phyloP scores from a whole-genome alignment of 2,113 vertebrate species.

The Sturnira hondurensis region DNA sequence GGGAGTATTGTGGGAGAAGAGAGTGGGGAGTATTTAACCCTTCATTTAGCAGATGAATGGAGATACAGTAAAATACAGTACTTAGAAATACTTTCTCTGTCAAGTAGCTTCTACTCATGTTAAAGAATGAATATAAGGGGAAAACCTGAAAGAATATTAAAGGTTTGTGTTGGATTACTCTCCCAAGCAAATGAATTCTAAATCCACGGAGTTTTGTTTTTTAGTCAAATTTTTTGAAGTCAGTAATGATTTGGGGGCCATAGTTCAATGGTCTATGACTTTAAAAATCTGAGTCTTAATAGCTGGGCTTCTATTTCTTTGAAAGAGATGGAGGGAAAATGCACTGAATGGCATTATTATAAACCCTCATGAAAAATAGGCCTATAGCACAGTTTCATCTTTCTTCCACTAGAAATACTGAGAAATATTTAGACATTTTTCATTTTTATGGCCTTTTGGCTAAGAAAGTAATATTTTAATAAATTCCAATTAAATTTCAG shows the following conservation, averaged over 20 bases:
- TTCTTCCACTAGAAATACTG: conserved; percentile 23
- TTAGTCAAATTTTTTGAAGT: neutral
- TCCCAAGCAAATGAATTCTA: neutral
- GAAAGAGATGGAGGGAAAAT: neutral
- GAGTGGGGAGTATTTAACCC: conserved; percentile 6
- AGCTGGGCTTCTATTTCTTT: neutral
- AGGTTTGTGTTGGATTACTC: neutral
- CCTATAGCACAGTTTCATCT: neutral
- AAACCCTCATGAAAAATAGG: conserved; percentile 42
- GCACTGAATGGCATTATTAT: neutral
- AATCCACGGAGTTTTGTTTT: neutral
- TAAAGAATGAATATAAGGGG: neutral
- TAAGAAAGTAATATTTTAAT: conserved; percentile 33
- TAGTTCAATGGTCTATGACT: neutral
- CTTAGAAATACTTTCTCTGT: neutral
- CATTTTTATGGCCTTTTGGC: conserved; percentile 17
- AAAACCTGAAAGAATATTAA: neutral
- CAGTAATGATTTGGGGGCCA: neutral
- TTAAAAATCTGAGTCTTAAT: neutral
- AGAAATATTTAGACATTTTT: conserved; percentile 41
- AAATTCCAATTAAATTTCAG: conserved; percentile 19
- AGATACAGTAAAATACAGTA: neutral
- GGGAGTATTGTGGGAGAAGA: neutral
- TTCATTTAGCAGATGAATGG: conserved; percentile 34
- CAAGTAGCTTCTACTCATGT: neutral